These are phyloP conservation scores for Scopus umbretta DNA, from an alignment of 2,113 vertebrate species.

Conservation along the genomic window DNA sequence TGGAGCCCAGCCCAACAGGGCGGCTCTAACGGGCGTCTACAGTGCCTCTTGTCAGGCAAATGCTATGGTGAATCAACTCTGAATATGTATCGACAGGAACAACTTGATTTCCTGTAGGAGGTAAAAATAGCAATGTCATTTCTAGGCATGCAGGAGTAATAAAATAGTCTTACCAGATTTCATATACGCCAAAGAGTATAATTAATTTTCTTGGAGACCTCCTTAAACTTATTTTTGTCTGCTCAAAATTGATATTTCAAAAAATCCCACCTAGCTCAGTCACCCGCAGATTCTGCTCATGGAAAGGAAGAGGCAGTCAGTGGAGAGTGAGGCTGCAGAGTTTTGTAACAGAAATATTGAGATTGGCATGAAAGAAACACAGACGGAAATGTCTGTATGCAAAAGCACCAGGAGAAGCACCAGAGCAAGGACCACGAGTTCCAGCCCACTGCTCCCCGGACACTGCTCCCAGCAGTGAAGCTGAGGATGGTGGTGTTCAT, in stretches of 20 bases:
- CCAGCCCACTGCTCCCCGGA: not conserved
- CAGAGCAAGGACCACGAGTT: not conserved
- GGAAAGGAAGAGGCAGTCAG: not conserved
- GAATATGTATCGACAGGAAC: not conserved
- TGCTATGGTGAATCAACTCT: fast-evolving
- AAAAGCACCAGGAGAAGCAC: not conserved
- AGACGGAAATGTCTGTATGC: not conserved
- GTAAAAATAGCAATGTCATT: not conserved
- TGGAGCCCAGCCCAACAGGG: not conserved
- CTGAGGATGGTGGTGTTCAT: fast-evolving
- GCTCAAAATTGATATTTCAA: not conserved
- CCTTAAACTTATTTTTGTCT: not conserved
- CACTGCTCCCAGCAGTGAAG: not conserved
- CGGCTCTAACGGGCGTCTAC: fast-evolving
- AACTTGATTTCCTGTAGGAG: not conserved
- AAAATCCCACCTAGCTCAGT: not conserved
- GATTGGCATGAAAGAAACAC: not conserved
- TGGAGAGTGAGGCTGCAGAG: not conserved
- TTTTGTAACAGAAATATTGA: not conserved
- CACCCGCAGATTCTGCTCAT: not conserved
- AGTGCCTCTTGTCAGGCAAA: not conserved
- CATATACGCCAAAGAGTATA: not conserved
- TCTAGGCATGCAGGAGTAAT: not conserved
- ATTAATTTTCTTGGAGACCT: not conserved
- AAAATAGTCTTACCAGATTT: not conserved